Evolutionary conservation across 2,888 invertebrate genomes (phyloP), one percentile per base, ranked within the genome.

Genomic region (Leucozona laternaria): DNA sequence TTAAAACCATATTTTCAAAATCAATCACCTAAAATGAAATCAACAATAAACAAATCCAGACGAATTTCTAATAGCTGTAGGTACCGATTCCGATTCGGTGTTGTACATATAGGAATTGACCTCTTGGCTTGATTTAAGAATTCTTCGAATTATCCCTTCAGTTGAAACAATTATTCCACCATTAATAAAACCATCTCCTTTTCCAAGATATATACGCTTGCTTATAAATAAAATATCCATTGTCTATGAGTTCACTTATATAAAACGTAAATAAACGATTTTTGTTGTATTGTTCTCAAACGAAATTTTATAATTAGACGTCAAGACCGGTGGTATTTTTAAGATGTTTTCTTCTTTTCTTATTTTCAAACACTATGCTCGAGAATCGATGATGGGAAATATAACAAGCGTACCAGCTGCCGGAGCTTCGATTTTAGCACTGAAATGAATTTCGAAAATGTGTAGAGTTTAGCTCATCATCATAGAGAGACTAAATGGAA

Each of bases 81-180:
- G n/a, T 28, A 28, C 95, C 91, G 94, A 93, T 89, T 95, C 93
- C 76, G 94, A 93, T 88, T 93, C 93, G 79, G 92, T 92, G 88
- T 90, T 92, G 86, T 93, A 93, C 43, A 93, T 90, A 88, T 93
- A 91, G 25, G 94, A 90, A 90, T 93, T 92, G 20, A 94, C 92
- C 72, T 93, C 93, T 88, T 94, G 93, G 11, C 92, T 89, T 53
- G 93, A 92, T 43, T 91, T 92, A 4, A 95, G 89, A 43, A 96
- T 91, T 88, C 93, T 91, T 87, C 93, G 91, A 88, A 96, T 95
- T 88, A 93, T 93, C 17, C 95, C 96, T 90, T 94, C 92, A 2
- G 90, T 90, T 66, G 91, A 90, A 25, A 95, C 94, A 43, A 96
- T 91, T 85, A 95, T 93, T 31, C 94, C 95, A 53, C 95, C 95